phyloP scores from a whole-genome alignment of 2,113 vertebrate genomes.

The Lathamus discolor region DNA sequence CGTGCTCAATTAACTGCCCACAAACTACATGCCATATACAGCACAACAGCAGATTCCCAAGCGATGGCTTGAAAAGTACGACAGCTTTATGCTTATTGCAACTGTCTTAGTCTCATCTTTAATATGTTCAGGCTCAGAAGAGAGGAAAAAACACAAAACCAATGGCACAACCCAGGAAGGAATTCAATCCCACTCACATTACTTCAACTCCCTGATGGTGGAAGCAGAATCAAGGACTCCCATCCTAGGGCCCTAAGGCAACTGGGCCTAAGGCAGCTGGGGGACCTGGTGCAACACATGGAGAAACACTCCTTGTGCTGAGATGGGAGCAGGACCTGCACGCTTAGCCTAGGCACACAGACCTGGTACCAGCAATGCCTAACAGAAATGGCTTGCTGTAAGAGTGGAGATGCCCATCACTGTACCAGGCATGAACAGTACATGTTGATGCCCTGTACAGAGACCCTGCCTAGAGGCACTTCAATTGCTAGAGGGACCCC shows the following conservation, averaged over 20 bases:
- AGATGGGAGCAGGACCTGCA: background rate
- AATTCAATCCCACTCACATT: background rate
- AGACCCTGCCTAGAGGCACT: background rate
- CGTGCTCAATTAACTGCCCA: background rate
- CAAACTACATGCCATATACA: background rate
- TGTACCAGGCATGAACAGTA: background rate
- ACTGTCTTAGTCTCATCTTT: background rate
- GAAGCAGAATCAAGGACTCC: accelerated
- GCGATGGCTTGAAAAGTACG: accelerated
- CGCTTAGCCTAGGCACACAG: background rate
- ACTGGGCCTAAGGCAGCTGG: background rate
- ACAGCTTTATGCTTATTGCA: background rate
- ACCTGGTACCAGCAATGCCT: background rate
- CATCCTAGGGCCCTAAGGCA: background rate
- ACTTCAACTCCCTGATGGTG: background rate
- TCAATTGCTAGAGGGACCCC: background rate
- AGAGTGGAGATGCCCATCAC: background rate
- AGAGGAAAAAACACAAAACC: background rate
- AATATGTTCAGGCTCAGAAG: background rate
- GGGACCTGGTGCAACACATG: background rate
- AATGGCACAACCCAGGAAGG: background rate
- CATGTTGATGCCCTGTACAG: background rate
- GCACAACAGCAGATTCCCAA: background rate
- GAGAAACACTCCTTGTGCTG: accelerated
- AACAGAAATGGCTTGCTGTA: background rate